Evolutionary conservation across 2,888 invertebrate species (phyloP).

Genomic region (Apantesis nais): DNA sequence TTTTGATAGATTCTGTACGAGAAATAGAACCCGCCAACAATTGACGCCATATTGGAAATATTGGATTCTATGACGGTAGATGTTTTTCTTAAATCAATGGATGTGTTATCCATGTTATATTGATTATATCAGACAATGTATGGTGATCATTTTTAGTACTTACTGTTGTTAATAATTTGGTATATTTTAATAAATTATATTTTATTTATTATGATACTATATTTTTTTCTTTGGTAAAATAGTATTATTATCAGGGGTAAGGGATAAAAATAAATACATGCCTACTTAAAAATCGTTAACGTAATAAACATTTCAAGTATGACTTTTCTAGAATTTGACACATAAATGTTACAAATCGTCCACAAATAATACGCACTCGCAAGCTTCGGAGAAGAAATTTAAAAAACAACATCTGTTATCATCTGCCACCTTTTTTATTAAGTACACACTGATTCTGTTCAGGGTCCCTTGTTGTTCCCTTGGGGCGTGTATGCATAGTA

Average conservation of each 20-base stretch:
- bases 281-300: neutral
- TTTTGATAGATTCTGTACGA: conserved; percentile 79
- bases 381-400: neutral
- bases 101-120: conserved; percentile 37
- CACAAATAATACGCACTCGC: neutral
- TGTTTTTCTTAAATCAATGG: conserved; percentile 35
- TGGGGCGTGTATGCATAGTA: conserved; percentile 82
- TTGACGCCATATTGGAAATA: conserved; percentile 43
- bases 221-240: neutral
- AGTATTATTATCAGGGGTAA: neutral
- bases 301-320: no score
- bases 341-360: neutral
- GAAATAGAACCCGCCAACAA: conserved; percentile 77
- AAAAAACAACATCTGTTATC: neutral
- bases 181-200: conserved; percentile 43
- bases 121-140: conserved; percentile 41
- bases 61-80: neutral
- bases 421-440: conserved; percentile 39
- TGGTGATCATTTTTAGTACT: conserved; percentile 33
- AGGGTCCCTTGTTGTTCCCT: conserved; percentile 87
- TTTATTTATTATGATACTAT: conserved; percentile 22
- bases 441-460: conserved; percentile 41
- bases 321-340: neutral
- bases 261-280: neutral
- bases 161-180: conserved; percentile 29